Percentiles rank a stretch among this genome's conserved stretches.
These are phyloP conservation scores for Uria lomvia DNA, from an alignment of 2,113 vertebrate genomes.

Conservation along the genomic window DNA sequence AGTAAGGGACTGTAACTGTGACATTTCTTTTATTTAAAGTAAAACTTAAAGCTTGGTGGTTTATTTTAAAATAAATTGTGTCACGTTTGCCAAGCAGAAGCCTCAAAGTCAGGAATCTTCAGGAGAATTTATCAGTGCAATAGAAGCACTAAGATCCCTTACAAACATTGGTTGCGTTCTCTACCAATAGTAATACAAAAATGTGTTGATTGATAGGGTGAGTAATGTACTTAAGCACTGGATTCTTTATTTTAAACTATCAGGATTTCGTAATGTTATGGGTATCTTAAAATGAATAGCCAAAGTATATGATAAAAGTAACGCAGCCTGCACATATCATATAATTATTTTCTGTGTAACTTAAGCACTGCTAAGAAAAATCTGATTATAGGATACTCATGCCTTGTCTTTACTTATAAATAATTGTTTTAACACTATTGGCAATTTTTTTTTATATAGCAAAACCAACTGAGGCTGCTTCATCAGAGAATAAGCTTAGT, in stretches of 20 bases:
- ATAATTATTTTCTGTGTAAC: background rate
- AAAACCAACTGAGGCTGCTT: constrained; percentile 61
- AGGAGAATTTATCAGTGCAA: background rate
- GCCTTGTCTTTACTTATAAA: background rate
- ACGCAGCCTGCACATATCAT: background rate
- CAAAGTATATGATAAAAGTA: background rate
- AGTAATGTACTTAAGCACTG: background rate
- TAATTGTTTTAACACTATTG: background rate
- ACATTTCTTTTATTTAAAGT: background rate
- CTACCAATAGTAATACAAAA: background rate
- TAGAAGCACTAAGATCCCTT: background rate
- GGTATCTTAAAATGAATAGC: background rate
- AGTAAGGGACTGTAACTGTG: constrained; percentile 46
- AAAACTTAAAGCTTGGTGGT: background rate
- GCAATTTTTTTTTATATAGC: constrained; percentile 50
- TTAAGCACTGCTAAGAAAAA: background rate
- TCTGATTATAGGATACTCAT: background rate
- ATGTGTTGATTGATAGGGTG: background rate
- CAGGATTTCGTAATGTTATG: background rate
- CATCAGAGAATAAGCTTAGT: constrained; percentile 82
- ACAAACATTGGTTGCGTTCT: background rate
- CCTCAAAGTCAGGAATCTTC: background rate
- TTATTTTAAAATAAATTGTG: background rate
- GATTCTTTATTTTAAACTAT: background rate
- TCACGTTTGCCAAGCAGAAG: background rate